Conservation (phyloP, 2,888 invertebrate genomes). For the Drosophila setosimentum region DNA sequence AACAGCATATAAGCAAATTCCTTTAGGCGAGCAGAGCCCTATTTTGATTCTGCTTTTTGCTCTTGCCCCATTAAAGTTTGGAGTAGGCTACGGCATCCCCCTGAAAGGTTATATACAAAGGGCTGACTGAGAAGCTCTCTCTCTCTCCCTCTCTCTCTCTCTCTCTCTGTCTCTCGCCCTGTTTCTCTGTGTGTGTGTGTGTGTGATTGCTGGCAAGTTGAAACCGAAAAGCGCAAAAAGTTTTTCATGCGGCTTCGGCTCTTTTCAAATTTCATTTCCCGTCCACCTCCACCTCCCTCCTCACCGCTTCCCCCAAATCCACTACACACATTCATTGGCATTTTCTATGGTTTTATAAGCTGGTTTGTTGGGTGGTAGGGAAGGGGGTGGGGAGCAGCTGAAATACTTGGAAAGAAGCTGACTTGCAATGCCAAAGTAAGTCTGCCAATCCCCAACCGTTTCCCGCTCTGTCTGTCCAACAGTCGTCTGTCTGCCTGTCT, state of each 20-base stretch:
- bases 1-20: conserved; percentile 25
- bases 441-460: background rate
- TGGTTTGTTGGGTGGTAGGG: conserved; percentile 4
- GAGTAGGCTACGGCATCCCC: background rate
- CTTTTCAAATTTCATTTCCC: conserved; percentile 58
- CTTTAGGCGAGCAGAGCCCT: conserved; percentile 15
- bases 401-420: conserved; percentile 58
- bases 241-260: conserved; percentile 66
- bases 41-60: conserved; percentile 33
- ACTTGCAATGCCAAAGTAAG: conserved; percentile 39
- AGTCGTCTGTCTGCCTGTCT: conserved; percentile 30
- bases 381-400: conserved; percentile 18
- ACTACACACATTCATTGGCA: conserved; percentile 45
- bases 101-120: conserved; percentile 20
- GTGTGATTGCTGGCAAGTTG: conserved; percentile 31
- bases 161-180: background rate
- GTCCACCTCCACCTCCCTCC: background rate
- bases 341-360: conserved; percentile 64
- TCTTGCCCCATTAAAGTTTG: conserved; percentile 63
- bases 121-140: background rate
- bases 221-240: conserved; percentile 64
- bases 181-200: background rate
- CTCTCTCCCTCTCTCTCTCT: background rate
- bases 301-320: background rate
- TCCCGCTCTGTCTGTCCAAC: conserved; percentile 32